Conservation (phyloP, 1,140 invertebrate genomes). For the Drosophila sp. region DNA sequence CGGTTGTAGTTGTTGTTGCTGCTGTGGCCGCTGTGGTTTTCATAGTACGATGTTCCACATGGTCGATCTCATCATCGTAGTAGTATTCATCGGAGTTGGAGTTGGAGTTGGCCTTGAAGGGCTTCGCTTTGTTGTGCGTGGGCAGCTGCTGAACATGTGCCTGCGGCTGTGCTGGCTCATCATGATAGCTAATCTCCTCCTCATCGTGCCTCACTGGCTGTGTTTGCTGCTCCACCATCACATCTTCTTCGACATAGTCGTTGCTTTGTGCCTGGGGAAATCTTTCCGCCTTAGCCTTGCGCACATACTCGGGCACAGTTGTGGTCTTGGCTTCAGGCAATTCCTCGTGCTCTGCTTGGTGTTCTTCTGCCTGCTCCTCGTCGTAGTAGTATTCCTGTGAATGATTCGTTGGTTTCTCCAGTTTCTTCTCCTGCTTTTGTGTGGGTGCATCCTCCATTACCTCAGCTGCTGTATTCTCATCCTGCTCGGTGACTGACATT, state of each 20-base stretch:
- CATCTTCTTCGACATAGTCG: constrained; percentile 61
- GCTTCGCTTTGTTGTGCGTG: constrained; percentile 27
- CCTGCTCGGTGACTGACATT: constrained; percentile 14
- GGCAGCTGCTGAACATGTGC: constrained; percentile 59
- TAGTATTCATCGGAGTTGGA: constrained; percentile 56
- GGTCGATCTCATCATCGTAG: constrained; percentile 55
- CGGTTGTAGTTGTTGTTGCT: constrained; percentile 23
- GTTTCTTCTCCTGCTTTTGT: constrained; percentile 41
- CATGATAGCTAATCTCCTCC: constrained; percentile 43
- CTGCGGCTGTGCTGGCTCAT: constrained; percentile 53
- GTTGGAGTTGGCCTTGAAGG: constrained; percentile 53
- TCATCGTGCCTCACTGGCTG: constrained; percentile 30
- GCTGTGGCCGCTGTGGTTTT: constrained; percentile 4
- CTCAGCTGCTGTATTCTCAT: constrained; percentile 55
- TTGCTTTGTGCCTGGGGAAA: constrained; percentile 40
- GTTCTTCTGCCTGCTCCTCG: constrained; percentile 17
- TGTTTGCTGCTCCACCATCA: constrained; percentile 36
- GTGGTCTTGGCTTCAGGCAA: constrained; percentile 32
- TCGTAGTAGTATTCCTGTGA: constrained; percentile 62
- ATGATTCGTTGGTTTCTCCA: constrained; percentile 23
- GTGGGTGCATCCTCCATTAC: constrained; percentile 57
- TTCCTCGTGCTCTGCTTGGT: constrained; percentile 14
- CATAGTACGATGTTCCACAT: constrained; percentile 1
- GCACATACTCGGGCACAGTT: constrained; percentile 74
- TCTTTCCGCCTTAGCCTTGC: constrained; percentile 69